Percentiles rank a stretch among this genome's conserved stretches.
Evolutionary conservation across 2,888 invertebrate genomes (phyloP).

Genomic region (Cosmorhoe ocellata): DNA sequence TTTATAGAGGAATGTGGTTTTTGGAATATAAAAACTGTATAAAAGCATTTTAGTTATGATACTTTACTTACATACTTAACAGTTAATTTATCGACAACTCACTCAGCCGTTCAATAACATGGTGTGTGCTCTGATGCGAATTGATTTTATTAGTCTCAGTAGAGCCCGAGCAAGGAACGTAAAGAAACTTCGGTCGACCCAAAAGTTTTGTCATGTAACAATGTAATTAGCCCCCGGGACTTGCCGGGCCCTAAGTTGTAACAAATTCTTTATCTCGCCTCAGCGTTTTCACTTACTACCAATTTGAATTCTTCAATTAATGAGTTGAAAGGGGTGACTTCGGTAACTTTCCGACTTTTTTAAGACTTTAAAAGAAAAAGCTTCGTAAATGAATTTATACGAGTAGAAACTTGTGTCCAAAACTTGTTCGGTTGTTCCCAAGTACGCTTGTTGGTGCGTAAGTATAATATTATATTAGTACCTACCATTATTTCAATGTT

Average conservation of each 20-base stretch:
- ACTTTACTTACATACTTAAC: constrained; percentile 13
- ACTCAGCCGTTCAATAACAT: constrained; percentile 51
- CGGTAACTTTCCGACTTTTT: constrained; percentile 24
- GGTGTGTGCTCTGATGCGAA: constrained; percentile 62
- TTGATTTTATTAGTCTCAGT: constrained; percentile 66
- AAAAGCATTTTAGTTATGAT: constrained; percentile 15
- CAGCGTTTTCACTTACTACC: constrained; percentile 63
- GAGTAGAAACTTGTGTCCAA: constrained; percentile 12
- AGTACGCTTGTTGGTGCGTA: constrained; percentile 13
- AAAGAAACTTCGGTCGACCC: constrained; percentile 73
- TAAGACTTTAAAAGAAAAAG: constrained; percentile 16
- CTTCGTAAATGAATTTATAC: constrained; percentile 17
- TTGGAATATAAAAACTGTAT: too few species aligned
- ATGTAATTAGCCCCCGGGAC: constrained; percentile 76
- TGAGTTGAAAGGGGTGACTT: constrained; percentile 40
- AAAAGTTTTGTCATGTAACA: constrained; percentile 78
- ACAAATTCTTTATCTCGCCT: constrained; percentile 74
- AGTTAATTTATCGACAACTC: constrained; percentile 37
- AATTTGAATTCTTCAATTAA: constrained; percentile 57
- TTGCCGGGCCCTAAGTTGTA: constrained; percentile 60
- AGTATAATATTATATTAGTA: constrained; percentile 10
- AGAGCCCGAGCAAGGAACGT: constrained; percentile 64
- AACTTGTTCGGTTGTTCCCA: constrained; percentile 4
- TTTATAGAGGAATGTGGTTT: too few species aligned
- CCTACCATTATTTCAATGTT: constrained; percentile 13